Base-by-base conservation (phyloP, 2,888 invertebrate species). In the Pteria penguin region DNA sequence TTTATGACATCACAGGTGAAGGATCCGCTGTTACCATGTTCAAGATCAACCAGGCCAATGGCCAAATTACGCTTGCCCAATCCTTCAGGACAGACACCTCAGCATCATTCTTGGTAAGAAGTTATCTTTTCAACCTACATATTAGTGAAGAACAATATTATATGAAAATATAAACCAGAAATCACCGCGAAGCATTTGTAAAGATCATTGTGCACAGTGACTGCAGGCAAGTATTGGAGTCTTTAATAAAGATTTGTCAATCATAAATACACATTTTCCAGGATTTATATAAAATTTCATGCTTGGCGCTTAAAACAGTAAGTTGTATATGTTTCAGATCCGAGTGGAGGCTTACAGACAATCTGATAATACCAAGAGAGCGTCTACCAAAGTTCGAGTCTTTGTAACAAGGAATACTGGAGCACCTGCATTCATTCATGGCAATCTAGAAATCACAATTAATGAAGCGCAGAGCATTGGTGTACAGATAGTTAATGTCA, bases 1-100 rank as follows among this genome's bases (percentile, higher is more conserved):
- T 83, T 2, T 90, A 88, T 76, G 86, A 86, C 72, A 87, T 90
- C 54, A 84, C 78, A 11, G 87, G 88, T 8, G 87, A 88, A 36
- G 86, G 80, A 26, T 60, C 82, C 22, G 86, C 88, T 2, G 69
- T 81, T 18, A 83, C 83, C 24, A 80, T 86, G 74, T 90, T 90
- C 84, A 80, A 77, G 45, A 84, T 90, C 29, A 74, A 84, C 65
- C 79, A 84, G 3, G 75, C 70, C 31, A 87, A 79, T 62, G 90
- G 89, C 29, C 77, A 83, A n/a, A 83, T 90, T 52, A 81, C 84
- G n/a, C 80, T 90, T 32, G 81, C 83, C 5, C 74, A 83, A 45
- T 81, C 84, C 2, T 81, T 87, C 24, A 58, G 70, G 26, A 84
- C 80, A 32, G 81, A 80, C 31, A 61, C 68, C n/a, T 71, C 72